These are phyloP conservation scores for Hippoglossus hippoglossus DNA, from an alignment of 2,797 vertebrate species.

Conservation along the genomic window DNA sequence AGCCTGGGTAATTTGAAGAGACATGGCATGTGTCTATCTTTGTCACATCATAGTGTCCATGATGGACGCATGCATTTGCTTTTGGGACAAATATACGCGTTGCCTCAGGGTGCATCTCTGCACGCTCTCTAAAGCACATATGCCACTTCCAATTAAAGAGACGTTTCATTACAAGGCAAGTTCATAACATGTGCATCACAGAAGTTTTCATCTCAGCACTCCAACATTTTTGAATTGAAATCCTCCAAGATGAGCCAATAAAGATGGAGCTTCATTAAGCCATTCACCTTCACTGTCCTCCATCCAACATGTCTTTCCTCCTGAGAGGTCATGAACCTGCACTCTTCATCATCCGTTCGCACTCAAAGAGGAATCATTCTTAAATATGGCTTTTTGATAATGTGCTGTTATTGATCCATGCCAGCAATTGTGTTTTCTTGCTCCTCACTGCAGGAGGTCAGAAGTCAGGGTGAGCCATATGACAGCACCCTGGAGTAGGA, in stretches of 20 bases:
- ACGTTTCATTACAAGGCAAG: not conserved
- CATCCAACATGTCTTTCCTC: slow-evolving; percentile 44
- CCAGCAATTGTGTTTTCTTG: slow-evolving; percentile 41
- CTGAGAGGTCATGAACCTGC: slow-evolving; percentile 27
- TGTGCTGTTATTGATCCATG: slow-evolving; percentile 66
- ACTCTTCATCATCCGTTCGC: slow-evolving; percentile 43
- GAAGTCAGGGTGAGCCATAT: slow-evolving; percentile 38
- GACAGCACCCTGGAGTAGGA: slow-evolving; percentile 3
- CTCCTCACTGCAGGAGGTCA: slow-evolving; percentile 42
- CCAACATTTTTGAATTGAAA: not conserved
- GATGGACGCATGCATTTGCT: slow-evolving; percentile 3
- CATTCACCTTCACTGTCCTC: not conserved
- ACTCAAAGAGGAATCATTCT: slow-evolving; percentile 55
- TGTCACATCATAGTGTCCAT: slow-evolving; percentile 13
- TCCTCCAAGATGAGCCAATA: slow-evolving; percentile 1
- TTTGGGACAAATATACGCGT: no score
- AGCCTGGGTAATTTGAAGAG: slow-evolving; percentile 27
- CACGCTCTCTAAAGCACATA: not conserved
- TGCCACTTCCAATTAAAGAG: slow-evolving; percentile 22
- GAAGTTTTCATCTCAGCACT: not conserved
- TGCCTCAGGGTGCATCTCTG: not conserved
- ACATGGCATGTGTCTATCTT: slow-evolving; percentile 33
- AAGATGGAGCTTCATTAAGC: slow-evolving; percentile 30
- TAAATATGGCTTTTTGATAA: slow-evolving; percentile 64
- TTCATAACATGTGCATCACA: slow-evolving; percentile 1